Base-by-base conservation (phyloP, 2,797 vertebrate species). In the Aratinga solstitialis region DNA sequence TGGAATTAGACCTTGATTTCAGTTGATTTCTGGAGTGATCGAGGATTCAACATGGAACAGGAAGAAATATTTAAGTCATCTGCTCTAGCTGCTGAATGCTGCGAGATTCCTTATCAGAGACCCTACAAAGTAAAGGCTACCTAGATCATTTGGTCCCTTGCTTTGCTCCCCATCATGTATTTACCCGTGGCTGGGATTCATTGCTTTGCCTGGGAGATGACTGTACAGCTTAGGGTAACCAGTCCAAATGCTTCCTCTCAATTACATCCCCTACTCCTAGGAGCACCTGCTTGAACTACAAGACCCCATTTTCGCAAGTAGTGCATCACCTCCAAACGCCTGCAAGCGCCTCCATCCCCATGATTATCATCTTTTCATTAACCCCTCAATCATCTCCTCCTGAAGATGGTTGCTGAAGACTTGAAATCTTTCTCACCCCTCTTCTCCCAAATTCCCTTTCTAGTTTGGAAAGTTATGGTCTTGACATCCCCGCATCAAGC, bases 1-100 rank as follows among this genome's bases (percentile, higher is more conserved):
- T 95, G 95, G 89, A 95, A 96, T 93, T 77, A 87, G 87, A 87
- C 59, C 84, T 65, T 86, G 92, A 78, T 95, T 96, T 97, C 94
- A 96, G 97, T 67, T 63, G 61, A 91, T 89, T 93, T 58, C 81
- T 83, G 75, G 42, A 80, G 61, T 8, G 51, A 3, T 21, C 19
- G 29, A 15, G 26, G 67, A 29, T 38, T 71, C 63, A 27, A 22
- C 0, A 1, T 21, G 38, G 24, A 76, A 62, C 22, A 67, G 56
- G 38, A 73, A 36, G 24, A 36, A 81, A 43, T 22, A 34, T 6
- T 79, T 8, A 0, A 18, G 54, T 63, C 29, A 18, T 26, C 17
- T 66, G 51, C 61, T 45, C 11, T 11, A 50, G 56, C 69, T 78
- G 63, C 42, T 61, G 69, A 30, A 38, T 5, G 53, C 43, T 65